Evolutionary conservation across 2,113 vertebrate genomes (phyloP).

Genomic region (Copsychus sechellarum): DNA sequence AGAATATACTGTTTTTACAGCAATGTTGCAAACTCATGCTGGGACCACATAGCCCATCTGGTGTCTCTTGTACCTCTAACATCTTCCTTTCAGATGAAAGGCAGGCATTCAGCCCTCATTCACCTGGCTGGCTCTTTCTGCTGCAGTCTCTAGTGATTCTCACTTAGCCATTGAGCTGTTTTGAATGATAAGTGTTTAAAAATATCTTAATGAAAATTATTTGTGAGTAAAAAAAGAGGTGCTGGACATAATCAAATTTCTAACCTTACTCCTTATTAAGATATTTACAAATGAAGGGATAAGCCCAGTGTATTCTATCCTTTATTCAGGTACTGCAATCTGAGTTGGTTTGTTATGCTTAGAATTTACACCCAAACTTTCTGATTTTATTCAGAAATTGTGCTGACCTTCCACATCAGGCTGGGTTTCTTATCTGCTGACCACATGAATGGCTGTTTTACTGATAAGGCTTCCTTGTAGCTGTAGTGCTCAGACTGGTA

Average conservation of each 20-base stretch:
- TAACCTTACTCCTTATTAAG: background rate
- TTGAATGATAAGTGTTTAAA: background rate
- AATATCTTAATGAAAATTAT: background rate
- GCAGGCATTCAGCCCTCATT: background rate
- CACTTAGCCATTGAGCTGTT: background rate
- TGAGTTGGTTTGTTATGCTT: background rate
- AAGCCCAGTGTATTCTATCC: background rate
- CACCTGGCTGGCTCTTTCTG: background rate
- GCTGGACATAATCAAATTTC: background rate
- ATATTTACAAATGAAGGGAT: background rate
- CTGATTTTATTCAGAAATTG: background rate
- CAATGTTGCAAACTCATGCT: background rate
- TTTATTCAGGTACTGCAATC: background rate
- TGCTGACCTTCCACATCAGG: background rate
- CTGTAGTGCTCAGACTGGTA: background rate
- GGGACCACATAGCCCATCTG: background rate
- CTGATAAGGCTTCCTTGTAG: background rate
- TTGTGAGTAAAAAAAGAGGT: background rate
- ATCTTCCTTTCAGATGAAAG: background rate
- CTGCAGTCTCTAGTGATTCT: background rate
- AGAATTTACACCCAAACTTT: background rate
- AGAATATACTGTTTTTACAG: background rate
- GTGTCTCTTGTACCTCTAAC: background rate
- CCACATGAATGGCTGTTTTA: background rate
- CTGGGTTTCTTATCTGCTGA: background rate